phyloP scores from a whole-genome alignment of 2,113 vertebrate genomes.

The Hemiscyllium ocellatum region DNA sequence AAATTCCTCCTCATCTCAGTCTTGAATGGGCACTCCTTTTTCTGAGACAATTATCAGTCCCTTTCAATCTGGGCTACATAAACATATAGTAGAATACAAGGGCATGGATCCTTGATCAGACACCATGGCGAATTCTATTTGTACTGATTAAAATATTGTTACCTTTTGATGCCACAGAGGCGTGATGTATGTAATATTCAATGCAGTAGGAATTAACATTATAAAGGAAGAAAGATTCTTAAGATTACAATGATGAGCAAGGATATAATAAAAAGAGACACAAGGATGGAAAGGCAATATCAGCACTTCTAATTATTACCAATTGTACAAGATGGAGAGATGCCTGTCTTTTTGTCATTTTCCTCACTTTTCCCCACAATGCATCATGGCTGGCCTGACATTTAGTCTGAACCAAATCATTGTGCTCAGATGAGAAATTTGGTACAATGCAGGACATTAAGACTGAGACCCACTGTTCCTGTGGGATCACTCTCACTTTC shows the following conservation, averaged over 20 bases:
- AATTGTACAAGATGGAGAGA: background rate
- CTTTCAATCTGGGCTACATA: background rate
- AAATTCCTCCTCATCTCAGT: no score
- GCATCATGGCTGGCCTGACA: background rate
- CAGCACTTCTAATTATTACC: background rate
- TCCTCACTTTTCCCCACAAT: background rate
- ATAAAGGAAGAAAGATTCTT: background rate
- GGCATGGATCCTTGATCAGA: background rate
- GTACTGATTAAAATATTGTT: background rate
- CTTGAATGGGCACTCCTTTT: no score
- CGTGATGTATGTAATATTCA: background rate
- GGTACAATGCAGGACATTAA: background rate
- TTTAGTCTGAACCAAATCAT: background rate
- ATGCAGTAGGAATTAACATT: background rate
- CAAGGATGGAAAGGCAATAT: background rate
- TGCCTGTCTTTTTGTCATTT: background rate
- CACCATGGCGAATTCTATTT: background rate
- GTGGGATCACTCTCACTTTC: background rate
- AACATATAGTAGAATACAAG: background rate
- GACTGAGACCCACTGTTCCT: background rate
- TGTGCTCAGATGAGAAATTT: background rate
- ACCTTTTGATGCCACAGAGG: background rate
- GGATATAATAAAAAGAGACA: background rate
- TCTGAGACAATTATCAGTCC: no score
- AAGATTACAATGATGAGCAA: background rate